Base-by-base conservation (phyloP, 2,797 vertebrate species). In the Sarcoramphus papa region DNA sequence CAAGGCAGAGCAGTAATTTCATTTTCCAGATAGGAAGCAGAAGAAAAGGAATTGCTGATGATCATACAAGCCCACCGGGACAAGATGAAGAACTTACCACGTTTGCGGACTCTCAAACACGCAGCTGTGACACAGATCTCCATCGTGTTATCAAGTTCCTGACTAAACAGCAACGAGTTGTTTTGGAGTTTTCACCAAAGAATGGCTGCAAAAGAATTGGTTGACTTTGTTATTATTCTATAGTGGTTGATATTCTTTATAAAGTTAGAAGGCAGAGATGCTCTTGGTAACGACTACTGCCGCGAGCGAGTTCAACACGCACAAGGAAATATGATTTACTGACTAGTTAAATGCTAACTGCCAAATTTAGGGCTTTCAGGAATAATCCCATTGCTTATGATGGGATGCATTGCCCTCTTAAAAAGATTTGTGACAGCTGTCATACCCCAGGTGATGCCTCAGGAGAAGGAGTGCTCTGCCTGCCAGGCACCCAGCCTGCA, bases 301-400 rank as follows among this genome's bases (percentile, higher is more conserved):
- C n/a, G 35, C 0, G 0, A 70, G 14, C 0, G 1, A 53, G 23
- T 27, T 57, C 73, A 81, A 6, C 0, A 1, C 14, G 30, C 24
- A 9, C 5, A 30, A 43, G 15, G 41, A 80, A 65, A 47, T 40
- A 28, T 1, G 21, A 25, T 70, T 85, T 56, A 60, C n/a, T 41
- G 60, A 50, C 1, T 2, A 50, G 25, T 48, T 65, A 48, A 78
- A 70, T 0, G 3, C 17, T 30, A 69, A 43, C 17, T 43, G 41
- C 22, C 50, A 70, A 74, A 85, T 56, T 43, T 30, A 50, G 62
- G 68, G 21, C n/a, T 59, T 40, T 50, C 40, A 51, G 65, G 17
- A 81, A 33, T 30, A n/a, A 78, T 64, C 13, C 18, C 16, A 7
- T 27, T 63, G 51, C 4, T 85, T 64, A 13, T 3, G 12, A 7